Conservation (phyloP, 2,888 invertebrate species). For the Phaedon cochleariae region DNA sequence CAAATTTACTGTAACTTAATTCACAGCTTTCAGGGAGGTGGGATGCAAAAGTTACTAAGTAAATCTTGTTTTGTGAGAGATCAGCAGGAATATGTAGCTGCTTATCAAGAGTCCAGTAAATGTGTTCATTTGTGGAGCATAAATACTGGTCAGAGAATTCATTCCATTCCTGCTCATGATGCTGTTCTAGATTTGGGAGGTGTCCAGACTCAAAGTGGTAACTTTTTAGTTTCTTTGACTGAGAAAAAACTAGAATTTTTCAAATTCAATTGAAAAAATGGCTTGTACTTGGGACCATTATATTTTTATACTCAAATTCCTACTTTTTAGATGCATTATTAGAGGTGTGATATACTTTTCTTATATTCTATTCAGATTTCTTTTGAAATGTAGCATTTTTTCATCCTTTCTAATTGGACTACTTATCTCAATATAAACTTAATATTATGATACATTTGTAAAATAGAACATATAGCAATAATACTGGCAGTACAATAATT, state of each 20-base stretch:
- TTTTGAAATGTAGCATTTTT: too few species aligned
- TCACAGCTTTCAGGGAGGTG: slow-evolving; percentile 74
- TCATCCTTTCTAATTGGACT: too few species aligned
- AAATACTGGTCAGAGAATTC: slow-evolving; percentile 62
- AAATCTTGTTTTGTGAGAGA: slow-evolving; percentile 67
- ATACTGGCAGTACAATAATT: too few species aligned
- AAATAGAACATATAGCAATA: too few species aligned
- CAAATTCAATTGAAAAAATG: slow-evolving; percentile 58
- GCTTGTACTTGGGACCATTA: neutral
- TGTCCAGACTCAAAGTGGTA: slow-evolving; percentile 65
- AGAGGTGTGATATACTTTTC: too few species aligned
- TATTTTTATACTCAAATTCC: neutral
- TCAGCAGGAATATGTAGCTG: slow-evolving; percentile 72
- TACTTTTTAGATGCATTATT: too few species aligned
- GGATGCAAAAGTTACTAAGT: slow-evolving; percentile 73
- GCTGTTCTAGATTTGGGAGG: slow-evolving; percentile 75
- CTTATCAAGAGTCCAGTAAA: slow-evolving; percentile 78
- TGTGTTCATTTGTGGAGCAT: slow-evolving; percentile 72
- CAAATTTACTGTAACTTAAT: slow-evolving; percentile 66
- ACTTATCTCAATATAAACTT: too few species aligned
- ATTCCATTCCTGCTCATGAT: slow-evolving; percentile 69
- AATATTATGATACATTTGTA: neutral
- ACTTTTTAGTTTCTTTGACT: slow-evolving; percentile 71
- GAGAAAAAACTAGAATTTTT: slow-evolving; percentile 74
- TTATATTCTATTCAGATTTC: neutral